Evolutionary conservation across 1,140 invertebrate genomes (phyloP), one percentile per base, ranked within the genome.

Genomic region (Brachionus calyciflorus): DNA sequence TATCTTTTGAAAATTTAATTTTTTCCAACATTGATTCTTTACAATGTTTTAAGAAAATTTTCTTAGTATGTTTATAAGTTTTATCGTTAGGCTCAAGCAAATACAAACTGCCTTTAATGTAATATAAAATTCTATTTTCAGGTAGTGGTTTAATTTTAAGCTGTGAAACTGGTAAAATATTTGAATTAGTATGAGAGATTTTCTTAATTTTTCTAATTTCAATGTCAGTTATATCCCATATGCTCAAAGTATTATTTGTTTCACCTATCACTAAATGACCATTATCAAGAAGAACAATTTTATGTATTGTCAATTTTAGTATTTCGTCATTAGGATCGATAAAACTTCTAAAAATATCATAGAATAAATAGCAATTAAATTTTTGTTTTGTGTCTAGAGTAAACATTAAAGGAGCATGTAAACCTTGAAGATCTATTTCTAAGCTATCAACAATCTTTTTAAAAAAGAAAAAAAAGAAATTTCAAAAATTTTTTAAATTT

Each of bases 401-500:
- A 7, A 5, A 55, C 12, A 55, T n/a, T 5, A 28, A n/a, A 55
- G 21, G 12, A n/a, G 14, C 53, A 28, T 14, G 17, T 28, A 28
- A 24, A 17, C 9, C 7, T 24, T 28, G 14, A 2, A 55, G 2
- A 55, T 33, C 26, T 28, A 55, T 55, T 55, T 24, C 12, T 5
- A 55, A n/a, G n/a, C 53, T 55, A n/a, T 55, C 53, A 55, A 55
- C 53, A 17, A 55, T 55, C 53, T 55, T 55, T 55, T n/a, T n/a
- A n/a, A n/a, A 55, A 55, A 26, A 55, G 33, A 55, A 55, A 19
- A 51, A 51, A 51, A 21, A 51, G 1, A 12, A 12, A 5, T 12
- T 44, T 5, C 1, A 44, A 44, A 44, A 44, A 10, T 44, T 2
- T 5, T 12, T 44, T 44, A 10, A 44, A 44, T 44, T 51, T 55